Conservation (phyloP, 1,140 invertebrate genomes). For the Vollenhovia emeryi region DNA sequence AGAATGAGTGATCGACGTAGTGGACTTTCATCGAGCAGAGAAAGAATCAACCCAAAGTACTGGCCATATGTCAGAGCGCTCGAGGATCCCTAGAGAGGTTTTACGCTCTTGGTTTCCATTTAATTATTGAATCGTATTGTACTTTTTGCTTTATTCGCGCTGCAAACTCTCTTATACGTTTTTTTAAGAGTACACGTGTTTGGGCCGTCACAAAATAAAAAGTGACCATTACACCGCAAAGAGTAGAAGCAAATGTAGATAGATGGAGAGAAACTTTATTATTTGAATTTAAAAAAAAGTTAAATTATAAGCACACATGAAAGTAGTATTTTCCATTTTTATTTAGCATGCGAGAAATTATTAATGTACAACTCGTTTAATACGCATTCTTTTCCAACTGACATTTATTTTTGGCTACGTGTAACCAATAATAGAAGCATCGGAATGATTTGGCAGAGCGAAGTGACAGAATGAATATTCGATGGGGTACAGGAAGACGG, state of each 20-base stretch:
- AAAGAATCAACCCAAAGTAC: conserved; percentile 47
- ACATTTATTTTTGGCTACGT: conserved; percentile 1
- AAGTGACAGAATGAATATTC: conserved; percentile 26
- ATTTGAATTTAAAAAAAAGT: background rate
- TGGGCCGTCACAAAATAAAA: background rate
- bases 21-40: conserved; percentile 44
- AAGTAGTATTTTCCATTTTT: background rate
- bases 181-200: background rate
- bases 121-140: conserved; percentile 34
- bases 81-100: conserved; percentile 1
- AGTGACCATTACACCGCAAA: background rate
- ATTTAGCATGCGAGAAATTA: background rate
- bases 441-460: background rate
- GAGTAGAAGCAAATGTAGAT: background rate
- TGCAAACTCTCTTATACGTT: background rate
- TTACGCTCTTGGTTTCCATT: conserved; percentile 53
- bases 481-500: conserved; percentile 1
- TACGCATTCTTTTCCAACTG: background rate
- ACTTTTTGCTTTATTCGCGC: conserved; percentile 7
- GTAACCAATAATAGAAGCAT: background rate
- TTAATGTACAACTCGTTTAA: too few species aligned
- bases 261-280: background rate
- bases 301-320: background rate
- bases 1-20: conserved; percentile 48
- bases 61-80: conserved; percentile 26